Conservation (phyloP, 92 coral and sea anemone genomes). For the Heliopora coerulea region DNA sequence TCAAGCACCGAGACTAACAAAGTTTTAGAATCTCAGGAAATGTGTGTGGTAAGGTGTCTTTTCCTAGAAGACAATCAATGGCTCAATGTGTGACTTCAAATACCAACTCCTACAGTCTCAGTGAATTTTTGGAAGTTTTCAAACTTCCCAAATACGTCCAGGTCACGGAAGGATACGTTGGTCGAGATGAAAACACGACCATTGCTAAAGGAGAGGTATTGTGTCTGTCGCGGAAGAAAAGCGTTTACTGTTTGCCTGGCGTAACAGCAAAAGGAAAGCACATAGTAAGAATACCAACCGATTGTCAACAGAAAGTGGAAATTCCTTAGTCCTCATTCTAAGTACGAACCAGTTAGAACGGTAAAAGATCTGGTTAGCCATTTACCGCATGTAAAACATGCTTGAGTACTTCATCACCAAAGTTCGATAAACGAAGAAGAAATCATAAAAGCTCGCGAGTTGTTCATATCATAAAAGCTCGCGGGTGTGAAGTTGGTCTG, state of each 20-base stretch:
- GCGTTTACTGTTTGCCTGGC: background rate
- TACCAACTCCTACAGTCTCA: background rate
- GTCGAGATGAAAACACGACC: background rate
- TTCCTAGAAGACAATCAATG: too few species aligned
- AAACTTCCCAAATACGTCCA: background rate
- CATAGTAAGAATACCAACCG: background rate
- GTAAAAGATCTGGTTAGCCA: background rate
- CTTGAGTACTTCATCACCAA: background rate
- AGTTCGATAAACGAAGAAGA: background rate
- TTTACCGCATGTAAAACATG: background rate
- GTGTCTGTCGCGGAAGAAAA: background rate
- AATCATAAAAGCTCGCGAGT: background rate
- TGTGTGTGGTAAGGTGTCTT: too few species aligned
- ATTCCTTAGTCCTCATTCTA: background rate
- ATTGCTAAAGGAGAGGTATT: background rate
- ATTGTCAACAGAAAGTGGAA: background rate
- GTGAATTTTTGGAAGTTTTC: background rate
- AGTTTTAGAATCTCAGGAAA: too few species aligned
- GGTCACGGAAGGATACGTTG: background rate
- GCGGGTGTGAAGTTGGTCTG: background rate
- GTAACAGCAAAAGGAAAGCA: background rate
- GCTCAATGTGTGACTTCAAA: background rate
- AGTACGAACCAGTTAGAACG: background rate
- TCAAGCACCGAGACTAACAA: too few species aligned
- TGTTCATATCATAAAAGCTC: background rate